Percentiles rank a stretch among this genome's conserved stretches.
Conservation (phyloP, 1,140 invertebrate species). For the Drosophila pachea region DNA sequence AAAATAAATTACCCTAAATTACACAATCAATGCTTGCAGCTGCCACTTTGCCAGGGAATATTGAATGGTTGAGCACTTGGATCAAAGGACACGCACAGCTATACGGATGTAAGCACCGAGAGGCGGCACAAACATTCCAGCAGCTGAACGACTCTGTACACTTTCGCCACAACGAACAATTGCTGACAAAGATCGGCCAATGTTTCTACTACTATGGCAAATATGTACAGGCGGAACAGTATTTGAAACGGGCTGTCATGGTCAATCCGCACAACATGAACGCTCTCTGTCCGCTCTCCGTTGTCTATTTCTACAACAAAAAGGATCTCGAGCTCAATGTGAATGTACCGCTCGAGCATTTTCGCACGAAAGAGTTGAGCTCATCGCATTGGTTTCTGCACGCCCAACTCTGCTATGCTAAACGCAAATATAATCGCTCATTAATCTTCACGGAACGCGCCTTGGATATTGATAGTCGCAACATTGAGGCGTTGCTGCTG, state of each 20-base stretch:
- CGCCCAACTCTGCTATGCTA: slow-evolving; percentile 82
- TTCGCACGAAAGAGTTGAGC: slow-evolving; percentile 79
- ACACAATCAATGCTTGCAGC: slow-evolving; percentile 23
- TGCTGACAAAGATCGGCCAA: slow-evolving; percentile 84
- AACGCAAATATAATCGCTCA: slow-evolving; percentile 81
- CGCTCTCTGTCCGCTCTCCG: slow-evolving; percentile 79
- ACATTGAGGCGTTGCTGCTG: slow-evolving; percentile 86
- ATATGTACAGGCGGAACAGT: slow-evolving; percentile 79
- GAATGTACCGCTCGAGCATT: slow-evolving; percentile 72
- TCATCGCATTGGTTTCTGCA: slow-evolving; percentile 84
- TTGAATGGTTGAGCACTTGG: slow-evolving; percentile 84
- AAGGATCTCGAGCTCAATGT: slow-evolving; percentile 79
- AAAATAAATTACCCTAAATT: too few species aligned
- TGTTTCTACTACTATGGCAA: slow-evolving; percentile 84
- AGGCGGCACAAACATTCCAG: slow-evolving; percentile 83
- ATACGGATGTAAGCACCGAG: slow-evolving; percentile 83
- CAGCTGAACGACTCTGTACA: slow-evolving; percentile 82
- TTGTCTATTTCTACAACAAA: slow-evolving; percentile 79
- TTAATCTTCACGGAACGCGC: slow-evolving; percentile 83
- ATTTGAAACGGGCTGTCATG: slow-evolving; percentile 80
- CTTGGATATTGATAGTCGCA: slow-evolving; percentile 79
- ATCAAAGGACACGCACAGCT: slow-evolving; percentile 85
- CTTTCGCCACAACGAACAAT: slow-evolving; percentile 83
- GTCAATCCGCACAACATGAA: slow-evolving; percentile 82
- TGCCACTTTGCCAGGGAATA: slow-evolving; percentile 76